These are phyloP conservation scores for Eulemur macaco DNA, from an alignment of 2,113 vertebrate genomes.

Conservation along the genomic window DNA sequence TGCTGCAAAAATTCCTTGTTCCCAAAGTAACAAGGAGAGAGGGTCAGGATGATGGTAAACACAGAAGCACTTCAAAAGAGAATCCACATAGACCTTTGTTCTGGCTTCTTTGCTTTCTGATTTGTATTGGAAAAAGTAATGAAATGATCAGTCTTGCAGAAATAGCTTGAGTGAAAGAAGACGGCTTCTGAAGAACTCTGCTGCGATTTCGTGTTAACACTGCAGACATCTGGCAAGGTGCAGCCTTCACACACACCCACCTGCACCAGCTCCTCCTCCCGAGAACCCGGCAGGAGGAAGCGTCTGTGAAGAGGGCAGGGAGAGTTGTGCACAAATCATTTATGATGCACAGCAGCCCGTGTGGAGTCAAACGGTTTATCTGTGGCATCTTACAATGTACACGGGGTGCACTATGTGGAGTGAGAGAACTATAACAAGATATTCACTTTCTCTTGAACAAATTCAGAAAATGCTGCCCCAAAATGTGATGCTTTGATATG, in stretches of 20 bases:
- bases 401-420: accelerated
- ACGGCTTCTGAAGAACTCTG: accelerated
- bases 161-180: neutral
- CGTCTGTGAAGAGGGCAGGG: accelerated
- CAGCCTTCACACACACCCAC: neutral
- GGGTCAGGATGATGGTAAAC: accelerated
- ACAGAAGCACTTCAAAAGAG: neutral
- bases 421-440: accelerated
- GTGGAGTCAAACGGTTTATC: neutral
- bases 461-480: neutral
- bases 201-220: accelerated
- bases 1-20: neutral
- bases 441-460: neutral
- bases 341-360: accelerated
- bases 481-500: neutral
- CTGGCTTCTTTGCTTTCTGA: neutral
- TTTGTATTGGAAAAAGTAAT: neutral
- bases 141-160: neutral
- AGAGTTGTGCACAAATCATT: accelerated
- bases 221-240: no score
- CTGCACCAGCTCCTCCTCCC: accelerated
- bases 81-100: neutral
- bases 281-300: neutral
- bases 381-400: accelerated
- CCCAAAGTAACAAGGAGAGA: neutral